These are phyloP conservation scores for Felis chaus DNA, from an alignment of 2,113 vertebrate genomes.

Conservation along the genomic window DNA sequence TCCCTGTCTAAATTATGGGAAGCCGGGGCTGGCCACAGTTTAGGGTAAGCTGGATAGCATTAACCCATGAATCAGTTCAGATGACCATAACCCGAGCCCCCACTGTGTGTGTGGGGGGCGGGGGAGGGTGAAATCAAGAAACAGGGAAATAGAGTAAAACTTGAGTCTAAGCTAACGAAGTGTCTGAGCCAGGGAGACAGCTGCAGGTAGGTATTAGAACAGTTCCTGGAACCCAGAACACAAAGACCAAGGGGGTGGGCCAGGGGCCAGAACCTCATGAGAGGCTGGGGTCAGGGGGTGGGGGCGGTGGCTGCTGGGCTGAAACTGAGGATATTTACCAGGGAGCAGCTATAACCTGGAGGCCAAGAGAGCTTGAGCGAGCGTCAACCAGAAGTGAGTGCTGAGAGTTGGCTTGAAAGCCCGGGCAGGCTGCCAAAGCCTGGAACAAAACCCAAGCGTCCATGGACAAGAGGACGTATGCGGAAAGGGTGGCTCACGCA, in stretches of 20 bases:
- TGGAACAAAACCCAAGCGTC: background rate
- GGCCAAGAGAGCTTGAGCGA: background rate
- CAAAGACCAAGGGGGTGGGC: background rate
- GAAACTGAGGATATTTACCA: background rate
- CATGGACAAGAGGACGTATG: background rate
- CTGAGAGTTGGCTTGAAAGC: background rate
- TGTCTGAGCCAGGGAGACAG: background rate
- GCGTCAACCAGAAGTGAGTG: background rate
- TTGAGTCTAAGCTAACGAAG: background rate
- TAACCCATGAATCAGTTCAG: background rate
- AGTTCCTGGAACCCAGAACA: background rate
- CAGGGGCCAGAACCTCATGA: background rate
- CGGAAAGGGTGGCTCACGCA: background rate
- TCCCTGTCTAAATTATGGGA: background rate
- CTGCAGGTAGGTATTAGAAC: background rate
- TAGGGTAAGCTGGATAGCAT: background rate
- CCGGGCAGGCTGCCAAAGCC: background rate
- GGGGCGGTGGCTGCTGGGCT: background rate
- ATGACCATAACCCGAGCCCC: no score
- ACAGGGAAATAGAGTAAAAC: background rate
- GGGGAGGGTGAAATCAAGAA: background rate
- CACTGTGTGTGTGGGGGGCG: no score
- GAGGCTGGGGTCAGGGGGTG: background rate
- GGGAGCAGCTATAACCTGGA: background rate
- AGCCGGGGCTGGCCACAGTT: no score